phyloP scores from a whole-genome alignment of 2,888 invertebrate species.

The Drosophila basisetae region DNA sequence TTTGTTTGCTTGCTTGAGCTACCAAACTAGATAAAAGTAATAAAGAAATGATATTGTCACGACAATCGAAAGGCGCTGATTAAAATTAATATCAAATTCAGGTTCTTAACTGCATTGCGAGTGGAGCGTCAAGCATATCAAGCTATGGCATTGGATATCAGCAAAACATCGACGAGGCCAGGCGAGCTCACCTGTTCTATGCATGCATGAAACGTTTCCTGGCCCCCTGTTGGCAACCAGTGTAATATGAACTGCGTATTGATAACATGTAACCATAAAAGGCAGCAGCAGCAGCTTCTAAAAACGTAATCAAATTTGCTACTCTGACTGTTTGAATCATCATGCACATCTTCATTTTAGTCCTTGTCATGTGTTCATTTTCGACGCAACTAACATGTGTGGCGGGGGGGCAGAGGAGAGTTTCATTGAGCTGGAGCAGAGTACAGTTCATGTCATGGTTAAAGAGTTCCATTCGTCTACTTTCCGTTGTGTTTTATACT shows the following conservation, averaged over 20 bases:
- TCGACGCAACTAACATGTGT: too few relatives aligned
- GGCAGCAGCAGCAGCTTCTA: background rate
- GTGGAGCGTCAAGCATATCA: background rate
- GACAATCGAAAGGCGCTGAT: background rate
- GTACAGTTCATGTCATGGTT: slow-evolving; percentile 42
- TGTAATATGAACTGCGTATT: background rate
- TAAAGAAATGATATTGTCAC: background rate
- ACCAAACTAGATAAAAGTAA: background rate
- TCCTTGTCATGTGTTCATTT: background rate
- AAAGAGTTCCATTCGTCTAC: slow-evolving; percentile 45
- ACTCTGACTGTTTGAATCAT: slow-evolving; percentile 59
- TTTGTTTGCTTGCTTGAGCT: background rate
- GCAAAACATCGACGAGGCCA: background rate
- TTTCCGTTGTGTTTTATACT: slow-evolving; percentile 11
- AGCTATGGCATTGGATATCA: background rate
- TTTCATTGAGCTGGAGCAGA: slow-evolving; percentile 21
- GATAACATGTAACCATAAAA: background rate
- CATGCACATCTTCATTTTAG: slow-evolving; percentile 59
- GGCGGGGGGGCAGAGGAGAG: background rate
- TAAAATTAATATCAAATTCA: background rate
- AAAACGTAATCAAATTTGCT: slow-evolving; percentile 62
- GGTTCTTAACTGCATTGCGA: background rate
- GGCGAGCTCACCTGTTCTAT: slow-evolving; percentile 4
- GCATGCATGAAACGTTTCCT: too few relatives aligned
- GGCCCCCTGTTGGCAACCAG: background rate